A percentile compares a stretch with the other conserved stretches of the same genome.
Evolutionary conservation across 1,140 invertebrate genomes (phyloP).

Genomic region (Coptotermes formosanus): DNA sequence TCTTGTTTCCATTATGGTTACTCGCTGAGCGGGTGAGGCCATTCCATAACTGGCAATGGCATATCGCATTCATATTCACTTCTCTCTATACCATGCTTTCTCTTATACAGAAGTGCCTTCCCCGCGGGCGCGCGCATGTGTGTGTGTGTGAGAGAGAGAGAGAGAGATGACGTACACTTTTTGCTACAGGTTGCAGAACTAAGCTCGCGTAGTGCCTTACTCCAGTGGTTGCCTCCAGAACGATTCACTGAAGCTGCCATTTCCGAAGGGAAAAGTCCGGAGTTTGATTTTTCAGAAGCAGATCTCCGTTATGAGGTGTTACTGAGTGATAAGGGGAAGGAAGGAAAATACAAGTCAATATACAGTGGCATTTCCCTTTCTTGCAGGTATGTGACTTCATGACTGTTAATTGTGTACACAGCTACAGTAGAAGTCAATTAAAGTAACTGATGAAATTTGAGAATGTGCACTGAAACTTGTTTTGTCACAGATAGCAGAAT

Average conservation of each 20-base stretch:
- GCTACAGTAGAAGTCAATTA: too few relatives aligned
- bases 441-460: neutral
- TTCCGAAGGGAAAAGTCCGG: constrained; percentile 45
- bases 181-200: constrained; percentile 68
- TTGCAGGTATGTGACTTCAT: constrained; percentile 51
- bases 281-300: constrained; percentile 49
- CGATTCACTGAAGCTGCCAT: constrained; percentile 56
- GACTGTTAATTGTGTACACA: neutral
- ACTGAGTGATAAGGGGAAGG: constrained; percentile 72
- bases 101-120: too few relatives aligned
- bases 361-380: constrained; percentile 69
- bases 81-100: too few relatives aligned
- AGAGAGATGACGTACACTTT: neutral
- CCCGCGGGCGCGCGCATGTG: too few relatives aligned
- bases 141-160: too few relatives aligned
- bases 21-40: too few relatives aligned
- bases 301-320: constrained; percentile 76
- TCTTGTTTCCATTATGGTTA: too few relatives aligned
- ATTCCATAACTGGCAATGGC: too few relatives aligned
- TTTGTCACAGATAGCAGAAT: too few relatives aligned
- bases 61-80: too few relatives aligned
- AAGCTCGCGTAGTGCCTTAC: constrained; percentile 71
- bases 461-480: too few relatives aligned
- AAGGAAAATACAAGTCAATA: constrained; percentile 75
- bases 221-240: constrained; percentile 70